Evolutionary conservation across 1,140 invertebrate species (phyloP), one percentile per base, ranked within the genome.

Genomic region (Diachasma alloeum): DNA sequence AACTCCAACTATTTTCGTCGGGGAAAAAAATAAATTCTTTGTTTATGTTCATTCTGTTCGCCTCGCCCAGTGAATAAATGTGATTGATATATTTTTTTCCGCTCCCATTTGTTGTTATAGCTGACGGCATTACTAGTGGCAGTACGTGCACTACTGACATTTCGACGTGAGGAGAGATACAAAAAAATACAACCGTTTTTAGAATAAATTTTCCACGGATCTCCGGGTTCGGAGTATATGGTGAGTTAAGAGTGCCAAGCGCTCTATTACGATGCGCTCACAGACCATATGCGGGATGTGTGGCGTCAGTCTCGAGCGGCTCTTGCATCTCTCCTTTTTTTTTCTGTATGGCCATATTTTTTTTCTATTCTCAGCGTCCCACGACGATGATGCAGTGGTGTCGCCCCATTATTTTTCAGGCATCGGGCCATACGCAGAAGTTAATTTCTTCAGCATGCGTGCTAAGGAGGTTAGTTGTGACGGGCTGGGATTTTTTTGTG

Each of bases 391-490:
- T 48, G 75, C 63, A 36, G 78, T 39, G 48, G 79, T 68, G 56
- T 81, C 66, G n/a, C 66, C 26, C 36, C 66, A 48, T 46, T n/a
- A 71, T 46, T 53, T 74, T 81, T 74, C 44, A 68, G 56, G 77
- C 53, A 53, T 11, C 9, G 13, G 10, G 4, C 71, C 70, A 69
- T 22, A 22, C 82, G 82, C 82, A 81, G 85, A 80, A 77, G 78
- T 84, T 84, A 84, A 85, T 85, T 84, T 82, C 82, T 85, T 85
- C 80, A 83, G 73, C 80, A 83, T 85, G 84, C 79, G 81, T 70
- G 73, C 46, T 36, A 42, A 42, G 80, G 75, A 79, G n/a, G 11
- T 53, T 17, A 53, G 17, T 85, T 31, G 2, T 42, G 39, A 42
- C 39, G 39, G 9, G 9, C 39, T 42, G 13, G 9, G 13, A 42